phyloP scores from a whole-genome alignment of 2,888 invertebrate species.

The Eremobia ochroleuca region DNA sequence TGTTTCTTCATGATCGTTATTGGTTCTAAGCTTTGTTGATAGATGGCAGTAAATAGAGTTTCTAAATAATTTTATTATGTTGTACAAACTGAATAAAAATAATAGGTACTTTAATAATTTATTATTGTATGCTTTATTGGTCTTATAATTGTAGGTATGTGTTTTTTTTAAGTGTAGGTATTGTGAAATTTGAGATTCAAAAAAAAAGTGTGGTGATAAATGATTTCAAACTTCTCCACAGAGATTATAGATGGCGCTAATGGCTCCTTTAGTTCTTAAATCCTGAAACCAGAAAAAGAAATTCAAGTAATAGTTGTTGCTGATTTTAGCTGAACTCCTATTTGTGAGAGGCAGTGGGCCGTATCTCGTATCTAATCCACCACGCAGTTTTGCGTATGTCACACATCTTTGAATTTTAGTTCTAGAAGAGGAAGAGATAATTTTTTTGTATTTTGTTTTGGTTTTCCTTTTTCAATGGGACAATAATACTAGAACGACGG shows the following conservation, averaged over 20 bases:
- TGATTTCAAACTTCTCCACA: background rate
- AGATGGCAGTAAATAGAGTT: constrained; percentile 39
- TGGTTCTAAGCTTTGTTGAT: background rate
- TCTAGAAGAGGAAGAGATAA: background rate
- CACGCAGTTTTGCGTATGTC: too few species aligned
- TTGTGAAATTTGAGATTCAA: too few species aligned
- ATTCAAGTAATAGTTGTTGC: background rate
- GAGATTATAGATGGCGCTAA: constrained; percentile 28
- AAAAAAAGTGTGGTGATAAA: background rate
- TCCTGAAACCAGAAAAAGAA: background rate
- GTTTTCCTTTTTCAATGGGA: background rate
- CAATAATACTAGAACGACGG: background rate
- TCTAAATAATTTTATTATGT: background rate
- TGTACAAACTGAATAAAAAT: background rate
- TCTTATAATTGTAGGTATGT: too few species aligned
- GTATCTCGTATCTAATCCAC: background rate
- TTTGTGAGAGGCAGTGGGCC: background rate
- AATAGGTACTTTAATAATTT: background rate
- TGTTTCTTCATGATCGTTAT: background rate
- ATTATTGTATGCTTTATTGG: background rate
- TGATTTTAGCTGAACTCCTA: background rate
- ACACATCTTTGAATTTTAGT: background rate
- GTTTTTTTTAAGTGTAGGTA: fast-evolving
- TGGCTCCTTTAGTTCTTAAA: background rate
- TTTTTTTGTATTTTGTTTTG: background rate